phyloP scores from a whole-genome alignment of 2,113 vertebrate species.

The Embiotoca jacksoni region DNA sequence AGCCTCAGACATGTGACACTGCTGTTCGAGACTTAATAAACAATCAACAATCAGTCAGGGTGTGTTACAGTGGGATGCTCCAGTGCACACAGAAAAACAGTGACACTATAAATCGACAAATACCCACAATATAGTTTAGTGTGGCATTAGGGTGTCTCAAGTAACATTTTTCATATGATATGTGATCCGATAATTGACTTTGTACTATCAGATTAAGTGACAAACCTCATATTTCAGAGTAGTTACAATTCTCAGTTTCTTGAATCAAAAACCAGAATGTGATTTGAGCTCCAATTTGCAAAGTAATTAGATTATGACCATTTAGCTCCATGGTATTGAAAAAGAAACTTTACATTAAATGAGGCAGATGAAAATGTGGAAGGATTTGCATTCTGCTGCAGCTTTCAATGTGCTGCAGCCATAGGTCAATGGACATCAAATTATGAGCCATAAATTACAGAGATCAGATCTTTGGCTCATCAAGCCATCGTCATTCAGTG shows the following conservation, averaged over 20 bases:
- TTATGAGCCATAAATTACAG: conserved; percentile 34
- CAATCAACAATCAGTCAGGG: conserved; percentile 65
- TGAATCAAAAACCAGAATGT: conserved; percentile 35
- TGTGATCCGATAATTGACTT: conserved; percentile 12
- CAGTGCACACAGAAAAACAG: background rate
- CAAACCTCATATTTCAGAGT: conserved; percentile 1
- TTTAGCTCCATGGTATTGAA: background rate
- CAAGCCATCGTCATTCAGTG: conserved; percentile 59
- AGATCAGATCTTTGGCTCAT: conserved; percentile 57
- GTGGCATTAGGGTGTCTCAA: conserved; percentile 33
- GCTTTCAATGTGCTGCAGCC: conserved; percentile 28
- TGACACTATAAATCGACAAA: background rate
- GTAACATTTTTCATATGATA: conserved; percentile 29
- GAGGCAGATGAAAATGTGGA: conserved; percentile 1
- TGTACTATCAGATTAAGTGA: conserved; percentile 31
- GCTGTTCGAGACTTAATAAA: conserved; percentile 74
- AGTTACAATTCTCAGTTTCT: conserved; percentile 26
- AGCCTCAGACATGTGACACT: conserved; percentile 59
- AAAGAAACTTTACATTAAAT: conserved; percentile 20
- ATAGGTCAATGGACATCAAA: conserved; percentile 26
- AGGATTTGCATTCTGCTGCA: conserved; percentile 47
- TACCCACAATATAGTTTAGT: conserved; percentile 18
- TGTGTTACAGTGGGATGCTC: conserved; percentile 46
- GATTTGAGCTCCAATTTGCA: conserved; percentile 35
- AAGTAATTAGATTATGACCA: conserved; percentile 48